Conservation (phyloP, 1,140 invertebrate genomes). For the Odontomachus brunneus region DNA sequence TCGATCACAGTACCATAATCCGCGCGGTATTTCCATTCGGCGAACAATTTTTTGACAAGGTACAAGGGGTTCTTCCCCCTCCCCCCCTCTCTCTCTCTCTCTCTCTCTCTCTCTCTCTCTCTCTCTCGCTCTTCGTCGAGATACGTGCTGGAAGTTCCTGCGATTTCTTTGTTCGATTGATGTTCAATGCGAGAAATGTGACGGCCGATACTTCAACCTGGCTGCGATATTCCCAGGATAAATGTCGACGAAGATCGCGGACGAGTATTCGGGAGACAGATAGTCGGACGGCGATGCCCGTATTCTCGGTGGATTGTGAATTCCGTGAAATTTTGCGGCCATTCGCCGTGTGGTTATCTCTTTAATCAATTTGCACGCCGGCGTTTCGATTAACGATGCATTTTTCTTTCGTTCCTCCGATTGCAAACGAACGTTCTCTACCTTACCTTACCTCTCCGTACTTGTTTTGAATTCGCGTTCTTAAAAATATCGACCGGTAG, state of each 20-base stretch:
- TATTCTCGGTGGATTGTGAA: conserved; percentile 61
- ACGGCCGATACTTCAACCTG: conserved; percentile 76
- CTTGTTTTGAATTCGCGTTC: not conserved
- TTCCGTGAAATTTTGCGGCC: conserved; percentile 59
- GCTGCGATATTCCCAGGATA: conserved; percentile 77
- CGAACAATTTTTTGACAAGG: conserved; percentile 48
- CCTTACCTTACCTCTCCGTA: not conserved
- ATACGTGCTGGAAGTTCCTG: conserved; percentile 62
- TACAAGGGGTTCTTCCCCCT: conserved; percentile 26
- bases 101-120: not conserved
- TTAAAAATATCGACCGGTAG: too few species aligned
- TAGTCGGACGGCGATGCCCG: conserved; percentile 59
- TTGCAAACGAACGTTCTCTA: not conserved
- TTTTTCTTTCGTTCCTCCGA: not conserved
- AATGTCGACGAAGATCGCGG: conserved; percentile 78
- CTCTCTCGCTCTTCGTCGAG: conserved; percentile 20
- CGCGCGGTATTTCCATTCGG: conserved; percentile 49
- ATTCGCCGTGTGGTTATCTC: conserved; percentile 35
- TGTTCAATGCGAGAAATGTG: conserved; percentile 77
- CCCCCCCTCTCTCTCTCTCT: conserved; percentile 31
- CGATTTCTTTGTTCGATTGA: conserved; percentile 76
- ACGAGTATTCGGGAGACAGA: conserved; percentile 73
- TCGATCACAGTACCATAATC: conserved; percentile 9
- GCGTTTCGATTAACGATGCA: not conserved
- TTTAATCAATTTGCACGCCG: conserved; percentile 39